A percentile compares a stretch with the other conserved stretches of the same genome.
Conservation (phyloP, 2,888 invertebrate genomes). For the Cotesia congregata region DNA sequence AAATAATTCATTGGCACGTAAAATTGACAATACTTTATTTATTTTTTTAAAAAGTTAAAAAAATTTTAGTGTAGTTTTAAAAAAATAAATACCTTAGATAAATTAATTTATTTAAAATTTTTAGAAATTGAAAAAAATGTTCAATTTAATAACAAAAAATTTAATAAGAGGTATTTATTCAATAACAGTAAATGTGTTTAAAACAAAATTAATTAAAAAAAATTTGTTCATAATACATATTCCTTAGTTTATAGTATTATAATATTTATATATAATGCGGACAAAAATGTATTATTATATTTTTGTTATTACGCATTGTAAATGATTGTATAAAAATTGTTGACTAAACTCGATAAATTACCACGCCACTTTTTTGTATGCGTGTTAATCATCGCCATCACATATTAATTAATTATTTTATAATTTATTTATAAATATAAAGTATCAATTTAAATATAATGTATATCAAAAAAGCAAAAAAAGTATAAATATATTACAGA, state of each 20-base stretch:
- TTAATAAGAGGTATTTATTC: background rate
- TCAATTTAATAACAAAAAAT: background rate
- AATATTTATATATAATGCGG: background rate
- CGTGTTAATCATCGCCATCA: constrained; percentile 30
- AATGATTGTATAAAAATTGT: constrained; percentile 39
- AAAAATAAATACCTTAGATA: background rate
- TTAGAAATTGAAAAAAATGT: background rate
- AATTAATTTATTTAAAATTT: background rate
- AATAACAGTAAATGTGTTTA: too few species aligned
- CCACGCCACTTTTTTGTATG: constrained; percentile 12
- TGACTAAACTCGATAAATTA: constrained; percentile 26
- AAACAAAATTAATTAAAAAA: background rate
- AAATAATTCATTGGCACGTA: background rate
- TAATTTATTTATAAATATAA: constrained; percentile 56
- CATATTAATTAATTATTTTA: constrained; percentile 30
- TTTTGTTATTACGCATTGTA: constrained; percentile 20
- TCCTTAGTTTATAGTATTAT: constrained; percentile 1
- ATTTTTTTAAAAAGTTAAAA: background rate
- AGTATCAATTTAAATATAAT: constrained; percentile 61
- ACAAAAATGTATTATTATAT: constrained; percentile 8
- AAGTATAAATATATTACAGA: constrained; percentile 52
- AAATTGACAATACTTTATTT: background rate
- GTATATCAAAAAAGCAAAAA: constrained; percentile 61
- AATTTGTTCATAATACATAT: background rate
- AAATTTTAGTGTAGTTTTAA: background rate